These are phyloP conservation scores for Clarias batrachus DNA, from an alignment of 2,113 vertebrate genomes.

Conservation along the genomic window DNA sequence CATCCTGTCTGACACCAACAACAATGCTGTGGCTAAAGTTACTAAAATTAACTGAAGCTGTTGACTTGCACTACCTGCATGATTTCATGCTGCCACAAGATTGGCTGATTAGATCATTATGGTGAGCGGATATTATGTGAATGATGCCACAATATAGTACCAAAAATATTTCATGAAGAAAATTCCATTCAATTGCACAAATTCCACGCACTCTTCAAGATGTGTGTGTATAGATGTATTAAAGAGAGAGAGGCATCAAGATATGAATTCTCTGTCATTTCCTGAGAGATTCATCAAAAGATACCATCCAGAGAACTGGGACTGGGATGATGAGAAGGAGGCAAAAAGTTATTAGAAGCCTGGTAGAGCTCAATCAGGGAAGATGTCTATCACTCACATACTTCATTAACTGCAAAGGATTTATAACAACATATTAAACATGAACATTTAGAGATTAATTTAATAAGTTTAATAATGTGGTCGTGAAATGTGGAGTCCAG, in stretches of 20 bases:
- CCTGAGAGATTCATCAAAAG: not conserved
- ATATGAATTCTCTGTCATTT: conserved; percentile 2
- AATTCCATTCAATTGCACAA: not conserved
- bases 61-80: not conserved
- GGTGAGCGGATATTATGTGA: not conserved
- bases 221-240: not conserved
- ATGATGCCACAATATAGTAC: not conserved
- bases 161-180: not conserved
- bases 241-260: not conserved
- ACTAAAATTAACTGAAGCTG: not conserved
- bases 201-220: not conserved
- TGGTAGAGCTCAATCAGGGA: not conserved
- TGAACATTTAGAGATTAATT: not conserved
- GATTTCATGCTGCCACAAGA: not conserved
- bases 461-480: not conserved
- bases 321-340: not conserved
- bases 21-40: not conserved
- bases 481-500: not conserved
- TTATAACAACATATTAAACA: not conserved
- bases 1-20: not conserved
- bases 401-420: conserved; percentile 5
- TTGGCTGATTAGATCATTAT: not conserved
- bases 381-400: conserved; percentile 3
- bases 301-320: not conserved
- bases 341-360: conserved; percentile 5